Percentiles rank a stretch among this genome's conserved stretches.
These are phyloP conservation scores for Cerastis rubricosa DNA, from an alignment of 2,888 invertebrate genomes.

Conservation along the genomic window DNA sequence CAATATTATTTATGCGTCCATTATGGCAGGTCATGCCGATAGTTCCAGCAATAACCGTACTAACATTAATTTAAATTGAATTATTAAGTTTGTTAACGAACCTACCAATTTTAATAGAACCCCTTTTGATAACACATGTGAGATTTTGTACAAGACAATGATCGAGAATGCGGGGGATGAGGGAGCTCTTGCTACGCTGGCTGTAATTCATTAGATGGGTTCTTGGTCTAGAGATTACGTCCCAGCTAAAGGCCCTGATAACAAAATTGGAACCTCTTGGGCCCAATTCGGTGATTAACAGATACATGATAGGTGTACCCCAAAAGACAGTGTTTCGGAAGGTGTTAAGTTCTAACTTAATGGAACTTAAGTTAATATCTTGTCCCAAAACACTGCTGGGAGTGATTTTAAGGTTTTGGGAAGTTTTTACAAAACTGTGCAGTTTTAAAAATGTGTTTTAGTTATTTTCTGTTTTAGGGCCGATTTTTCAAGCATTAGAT, in stretches of 20 bases:
- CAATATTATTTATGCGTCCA: conserved; percentile 59
- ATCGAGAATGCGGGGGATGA: conserved; percentile 1
- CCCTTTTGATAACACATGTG: conserved; percentile 43
- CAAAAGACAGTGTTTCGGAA: conserved; percentile 66
- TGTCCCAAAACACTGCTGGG: conserved; percentile 1
- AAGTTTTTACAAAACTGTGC: not conserved
- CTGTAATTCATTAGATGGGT: conserved; percentile 68
- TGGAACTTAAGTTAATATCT: conserved; percentile 73
- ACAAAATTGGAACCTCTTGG: conserved; percentile 71
- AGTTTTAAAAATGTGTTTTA: not conserved
- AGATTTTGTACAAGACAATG: conserved; percentile 11
- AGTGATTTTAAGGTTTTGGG: conserved; percentile 37
- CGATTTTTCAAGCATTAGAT: too few relatives aligned
- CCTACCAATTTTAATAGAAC: conserved; percentile 64
- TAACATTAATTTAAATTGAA: conserved; percentile 75
- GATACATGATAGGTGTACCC: conserved; percentile 68
- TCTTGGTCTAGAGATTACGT: conserved; percentile 71
- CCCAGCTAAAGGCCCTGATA: conserved; percentile 65
- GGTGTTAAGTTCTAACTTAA: conserved; percentile 75
- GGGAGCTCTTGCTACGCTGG: conserved; percentile 62
- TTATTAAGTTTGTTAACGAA: conserved; percentile 67
- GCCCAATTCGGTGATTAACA: conserved; percentile 79
- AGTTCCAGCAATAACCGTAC: conserved; percentile 58
- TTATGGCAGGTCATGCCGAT: conserved; percentile 60
- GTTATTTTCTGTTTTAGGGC: too few relatives aligned